Percentiles rank a stretch among this genome's conserved stretches.
Evolutionary conservation across 2,888 invertebrate genomes (phyloP).

Genomic region (Coenonympha glycerion): DNA sequence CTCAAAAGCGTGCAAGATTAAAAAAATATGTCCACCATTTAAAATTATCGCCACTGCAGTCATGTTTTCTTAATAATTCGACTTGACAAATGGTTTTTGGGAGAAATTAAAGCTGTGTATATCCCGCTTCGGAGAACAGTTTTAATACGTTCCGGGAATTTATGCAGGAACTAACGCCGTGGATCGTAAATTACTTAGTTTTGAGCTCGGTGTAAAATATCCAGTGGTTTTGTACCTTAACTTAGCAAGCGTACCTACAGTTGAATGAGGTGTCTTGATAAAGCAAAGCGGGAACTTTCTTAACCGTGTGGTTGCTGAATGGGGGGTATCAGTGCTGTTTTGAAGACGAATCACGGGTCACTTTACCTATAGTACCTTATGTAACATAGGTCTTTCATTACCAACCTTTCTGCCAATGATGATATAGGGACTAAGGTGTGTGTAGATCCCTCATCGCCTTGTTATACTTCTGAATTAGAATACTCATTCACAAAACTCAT

Average conservation of each 20-base stretch:
- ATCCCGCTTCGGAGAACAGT: constrained; percentile 12
- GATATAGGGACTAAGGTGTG: no score
- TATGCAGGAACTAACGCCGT: constrained; percentile 10
- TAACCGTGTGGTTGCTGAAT: no score
- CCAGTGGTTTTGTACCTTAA: constrained; percentile 1
- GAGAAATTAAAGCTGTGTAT: constrained; percentile 5
- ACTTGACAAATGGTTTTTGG: constrained; percentile 21
- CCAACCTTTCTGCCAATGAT: no score
- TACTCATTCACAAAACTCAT: no score
- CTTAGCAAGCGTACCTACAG: not conserved
- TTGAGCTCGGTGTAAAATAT: constrained; percentile 3
- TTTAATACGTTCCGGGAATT: constrained; percentile 18
- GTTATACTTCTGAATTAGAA: no score
- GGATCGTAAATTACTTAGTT: constrained; percentile 12
- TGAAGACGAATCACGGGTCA: no score
- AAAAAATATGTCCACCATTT: constrained; percentile 9
- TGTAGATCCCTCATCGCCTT: no score
- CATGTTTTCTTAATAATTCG: constrained; percentile 15
- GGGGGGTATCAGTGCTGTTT: no score
- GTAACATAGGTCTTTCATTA: no score
- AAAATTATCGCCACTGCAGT: constrained; percentile 8
- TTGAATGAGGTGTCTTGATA: no score
- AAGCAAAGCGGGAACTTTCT: no score
- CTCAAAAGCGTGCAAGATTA: not conserved
- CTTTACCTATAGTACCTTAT: no score